These are phyloP conservation scores for Heliopora coerulea DNA, from an alignment of 92 coral and sea anemone species.

Conservation along the genomic window DNA sequence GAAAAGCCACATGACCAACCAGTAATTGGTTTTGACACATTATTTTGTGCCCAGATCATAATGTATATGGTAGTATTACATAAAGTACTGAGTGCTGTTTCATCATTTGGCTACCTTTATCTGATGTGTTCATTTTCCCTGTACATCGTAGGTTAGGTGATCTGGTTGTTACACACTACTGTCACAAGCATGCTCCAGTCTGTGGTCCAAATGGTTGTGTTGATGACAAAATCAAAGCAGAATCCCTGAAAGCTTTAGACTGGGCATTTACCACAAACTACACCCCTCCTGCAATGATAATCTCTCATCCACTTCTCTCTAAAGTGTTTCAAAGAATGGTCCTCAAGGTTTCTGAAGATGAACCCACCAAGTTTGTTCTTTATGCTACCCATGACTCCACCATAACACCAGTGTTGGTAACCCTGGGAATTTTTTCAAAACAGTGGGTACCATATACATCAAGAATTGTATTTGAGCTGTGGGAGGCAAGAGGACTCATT, in stretches of 20 bases:
- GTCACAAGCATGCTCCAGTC: conserved; percentile 67
- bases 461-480: conserved; percentile 81
- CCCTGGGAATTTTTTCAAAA: conserved; percentile 63
- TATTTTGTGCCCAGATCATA: too few relatives aligned
- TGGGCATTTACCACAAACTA: conserved; percentile 66
- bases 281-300: conserved; percentile 58
- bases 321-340: conserved; percentile 78
- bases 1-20: too few relatives aligned
- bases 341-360: conserved; percentile 41
- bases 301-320: conserved; percentile 64
- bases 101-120: too few relatives aligned
- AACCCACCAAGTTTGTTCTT: conserved; percentile 66
- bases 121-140: background rate
- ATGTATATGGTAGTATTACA: too few relatives aligned
- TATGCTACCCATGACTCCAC: conserved; percentile 88
- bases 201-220: conserved; percentile 86
- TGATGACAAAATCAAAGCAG: conserved; percentile 51
- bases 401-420: conserved; percentile 60
- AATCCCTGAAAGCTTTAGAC: conserved; percentile 50
- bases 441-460: conserved; percentile 79
- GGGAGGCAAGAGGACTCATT: conserved; percentile 49
- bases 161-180: conserved; percentile 59
- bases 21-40: too few relatives aligned
- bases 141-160: conserved; percentile 63
- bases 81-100: too few relatives aligned